Conservation (phyloP, 1,140 invertebrate genomes). For the Epicauta chinensis region DNA sequence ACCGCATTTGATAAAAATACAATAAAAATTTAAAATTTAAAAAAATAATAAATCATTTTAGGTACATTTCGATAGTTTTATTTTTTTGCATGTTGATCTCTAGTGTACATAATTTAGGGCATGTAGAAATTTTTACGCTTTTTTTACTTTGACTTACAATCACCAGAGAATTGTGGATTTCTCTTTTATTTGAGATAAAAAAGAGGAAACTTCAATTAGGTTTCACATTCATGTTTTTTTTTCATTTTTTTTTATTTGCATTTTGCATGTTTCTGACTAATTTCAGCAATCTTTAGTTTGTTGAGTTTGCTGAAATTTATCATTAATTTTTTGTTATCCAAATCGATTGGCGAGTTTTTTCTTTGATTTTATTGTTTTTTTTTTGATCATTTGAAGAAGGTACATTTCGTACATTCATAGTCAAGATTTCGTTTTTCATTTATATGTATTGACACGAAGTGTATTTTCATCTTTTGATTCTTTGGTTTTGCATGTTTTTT, state of each 20-base stretch:
- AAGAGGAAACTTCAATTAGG: background rate
- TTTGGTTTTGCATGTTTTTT: conserved; percentile 30
- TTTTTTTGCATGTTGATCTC: conserved; percentile 21
- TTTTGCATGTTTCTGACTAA: conserved; percentile 4
- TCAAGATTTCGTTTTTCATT: too few relatives aligned
- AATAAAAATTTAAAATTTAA: too few relatives aligned
- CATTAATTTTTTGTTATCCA: too few relatives aligned
- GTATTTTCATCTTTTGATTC: conserved; percentile 19
- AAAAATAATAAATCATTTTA: conserved; percentile 1
- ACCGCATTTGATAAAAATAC: too few relatives aligned
- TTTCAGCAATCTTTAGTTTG: conserved; percentile 3
- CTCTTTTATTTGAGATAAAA: conserved; percentile 6
- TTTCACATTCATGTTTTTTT: background rate
- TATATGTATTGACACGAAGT: conserved; percentile 1
- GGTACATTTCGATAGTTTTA: background rate
- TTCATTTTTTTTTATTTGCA: conserved; percentile 2
- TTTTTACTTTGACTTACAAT: background rate
- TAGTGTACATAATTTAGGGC: conserved; percentile 17
- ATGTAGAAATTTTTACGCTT: conserved; percentile 12
- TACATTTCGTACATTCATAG: too few relatives aligned
- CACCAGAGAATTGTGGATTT: background rate
- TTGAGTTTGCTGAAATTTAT: conserved; percentile 5
- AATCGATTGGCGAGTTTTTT: background rate
- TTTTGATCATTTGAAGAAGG: background rate
- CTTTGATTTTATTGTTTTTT: conserved; percentile 6